phyloP scores from a whole-genome alignment of 2,888 invertebrate species.

The Pristionchus fissidentatus region DNA sequence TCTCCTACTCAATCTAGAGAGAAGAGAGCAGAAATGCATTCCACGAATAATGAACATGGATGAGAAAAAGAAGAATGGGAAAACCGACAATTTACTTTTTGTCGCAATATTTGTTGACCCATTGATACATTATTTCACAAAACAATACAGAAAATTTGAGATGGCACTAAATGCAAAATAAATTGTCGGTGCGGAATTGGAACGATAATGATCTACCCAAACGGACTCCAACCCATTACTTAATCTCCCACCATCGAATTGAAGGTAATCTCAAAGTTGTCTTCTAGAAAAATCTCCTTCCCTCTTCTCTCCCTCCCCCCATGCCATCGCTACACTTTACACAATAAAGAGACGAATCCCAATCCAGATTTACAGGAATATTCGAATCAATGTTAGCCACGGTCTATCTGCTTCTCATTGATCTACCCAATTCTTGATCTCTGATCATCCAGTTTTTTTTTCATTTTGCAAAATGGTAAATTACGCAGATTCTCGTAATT shows the following conservation, averaged over 20 bases:
- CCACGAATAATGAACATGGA: too few relatives aligned
- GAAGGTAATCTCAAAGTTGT: background rate
- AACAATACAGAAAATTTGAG: too few relatives aligned
- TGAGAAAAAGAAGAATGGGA: too few relatives aligned
- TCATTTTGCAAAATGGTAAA: background rate
- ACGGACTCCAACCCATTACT: slow-evolving; percentile 35
- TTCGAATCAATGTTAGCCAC: background rate
- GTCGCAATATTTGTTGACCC: background rate
- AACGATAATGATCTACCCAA: background rate
- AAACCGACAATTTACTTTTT: too few relatives aligned
- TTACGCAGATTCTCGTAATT: background rate
- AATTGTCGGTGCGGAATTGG: background rate
- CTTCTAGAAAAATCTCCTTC: slow-evolving; percentile 18
- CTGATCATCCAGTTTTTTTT: slow-evolving; percentile 20
- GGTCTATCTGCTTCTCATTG: background rate
- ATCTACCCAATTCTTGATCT: background rate
- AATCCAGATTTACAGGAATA: too few relatives aligned
- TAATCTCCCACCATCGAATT: background rate
- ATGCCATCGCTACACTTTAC: slow-evolving; percentile 38
- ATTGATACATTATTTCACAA: background rate
- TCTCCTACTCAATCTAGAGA: slow-evolving; percentile 17
- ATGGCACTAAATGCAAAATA: background rate
- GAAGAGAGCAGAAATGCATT: background rate
- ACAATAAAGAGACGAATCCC: background rate
- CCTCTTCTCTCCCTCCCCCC: slow-evolving; percentile 27